Evolutionary conservation across 1,140 invertebrate genomes (phyloP).

Genomic region (Papilio helenus): DNA sequence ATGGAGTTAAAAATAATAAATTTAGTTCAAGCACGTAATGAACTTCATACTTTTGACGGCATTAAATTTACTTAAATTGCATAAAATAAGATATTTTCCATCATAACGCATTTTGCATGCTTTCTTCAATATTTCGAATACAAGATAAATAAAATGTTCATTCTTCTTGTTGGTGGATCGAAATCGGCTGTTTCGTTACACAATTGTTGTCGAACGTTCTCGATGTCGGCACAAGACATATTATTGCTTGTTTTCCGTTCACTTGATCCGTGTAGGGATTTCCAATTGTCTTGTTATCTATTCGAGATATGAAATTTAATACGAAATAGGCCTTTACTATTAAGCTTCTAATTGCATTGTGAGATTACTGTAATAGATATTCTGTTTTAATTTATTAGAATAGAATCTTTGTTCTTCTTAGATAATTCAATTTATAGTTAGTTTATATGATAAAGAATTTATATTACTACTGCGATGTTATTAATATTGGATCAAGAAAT

Average conservation of each 20-base stretch:
- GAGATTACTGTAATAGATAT: neutral
- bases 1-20: no score
- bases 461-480: neutral
- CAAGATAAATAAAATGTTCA: neutral
- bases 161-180: neutral
- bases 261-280: constrained; percentile 48
- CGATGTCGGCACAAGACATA: constrained; percentile 35
- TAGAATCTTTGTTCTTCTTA: neutral
- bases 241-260: constrained; percentile 53
- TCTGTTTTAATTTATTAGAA: neutral
- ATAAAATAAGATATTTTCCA: neutral
- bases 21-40: no score
- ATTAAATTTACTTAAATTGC: no score
- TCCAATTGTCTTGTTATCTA: constrained; percentile 51
- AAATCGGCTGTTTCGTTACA: constrained; percentile 32
- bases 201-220: constrained; percentile 9
- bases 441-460: neutral
- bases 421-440: neutral
- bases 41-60: no score
- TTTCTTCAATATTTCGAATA: constrained; percentile 7
- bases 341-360: constrained; percentile 5
- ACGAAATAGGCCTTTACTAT: constrained; percentile 33
- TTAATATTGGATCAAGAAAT: neutral
- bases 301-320: constrained; percentile 43
- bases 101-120: neutral